Conservation (phyloP, 2,797 vertebrate genomes). For the Poliocrania exsul region DNA sequence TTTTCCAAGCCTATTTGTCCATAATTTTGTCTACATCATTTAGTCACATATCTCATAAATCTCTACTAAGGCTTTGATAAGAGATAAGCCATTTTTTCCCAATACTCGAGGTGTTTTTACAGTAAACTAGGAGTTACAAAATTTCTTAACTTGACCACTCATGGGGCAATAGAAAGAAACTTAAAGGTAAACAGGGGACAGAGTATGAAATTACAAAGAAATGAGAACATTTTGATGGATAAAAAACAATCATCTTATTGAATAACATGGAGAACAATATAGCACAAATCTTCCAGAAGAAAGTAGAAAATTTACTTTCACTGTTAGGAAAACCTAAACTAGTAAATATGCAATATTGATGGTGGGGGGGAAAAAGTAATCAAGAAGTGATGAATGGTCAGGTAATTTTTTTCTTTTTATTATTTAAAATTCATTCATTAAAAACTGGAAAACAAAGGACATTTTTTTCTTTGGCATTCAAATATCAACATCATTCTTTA, state of each 20-base stretch:
- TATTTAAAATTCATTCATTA: not conserved
- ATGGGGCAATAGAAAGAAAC: not conserved
- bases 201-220: not conserved
- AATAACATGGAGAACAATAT: not conserved
- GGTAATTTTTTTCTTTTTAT: not conserved
- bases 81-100: not conserved
- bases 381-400: not conserved
- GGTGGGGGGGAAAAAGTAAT: accelerated
- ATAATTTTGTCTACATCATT: not conserved
- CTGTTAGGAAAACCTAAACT: not conserved
- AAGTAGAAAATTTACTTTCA: not conserved
- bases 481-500: not conserved
- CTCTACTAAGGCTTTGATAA: not conserved
- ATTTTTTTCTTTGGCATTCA: not conserved
- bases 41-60: not conserved
- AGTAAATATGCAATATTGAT: not conserved
- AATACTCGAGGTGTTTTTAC: accelerated
- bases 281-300: not conserved
- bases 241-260: not conserved
- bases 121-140: not conserved
- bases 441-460: not conserved
- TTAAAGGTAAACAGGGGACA: accelerated
- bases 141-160: not conserved
- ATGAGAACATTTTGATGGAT: not conserved
- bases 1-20: not conserved